Percentiles rank a stretch among this genome's conserved stretches.
These are phyloP conservation scores for Rattus norvegicus DNA, from an alignment of 2,113 vertebrate species.

Conservation along the genomic window GRCr8 NC_086039.1:14653501-14654000, in stretches of 20 bases:
- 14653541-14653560: background rate
- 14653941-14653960: constrained; percentile 35
- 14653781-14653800: background rate
- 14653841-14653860: constrained; percentile 47
- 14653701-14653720: constrained; percentile 51
- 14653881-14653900: constrained; percentile 2
- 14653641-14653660: constrained; percentile 6
- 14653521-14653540: background rate
- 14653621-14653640: constrained; percentile 7
- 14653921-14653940: background rate
- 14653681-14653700: constrained; percentile 42
- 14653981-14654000: background rate
- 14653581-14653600: background rate
- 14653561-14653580: background rate
- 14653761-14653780: constrained; percentile 31
- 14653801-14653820: constrained; percentile 52
- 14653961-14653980: background rate
- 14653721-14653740: constrained; percentile 33
- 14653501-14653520: background rate
- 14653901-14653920: background rate
- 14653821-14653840: constrained; percentile 37
- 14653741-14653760: constrained; percentile 24
- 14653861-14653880: constrained; percentile 21
- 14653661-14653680: constrained; percentile 18
- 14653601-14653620: background rate